These are phyloP conservation scores for Busseola fusca DNA, from an alignment of 2,888 invertebrate species.

Conservation along the genomic window DNA sequence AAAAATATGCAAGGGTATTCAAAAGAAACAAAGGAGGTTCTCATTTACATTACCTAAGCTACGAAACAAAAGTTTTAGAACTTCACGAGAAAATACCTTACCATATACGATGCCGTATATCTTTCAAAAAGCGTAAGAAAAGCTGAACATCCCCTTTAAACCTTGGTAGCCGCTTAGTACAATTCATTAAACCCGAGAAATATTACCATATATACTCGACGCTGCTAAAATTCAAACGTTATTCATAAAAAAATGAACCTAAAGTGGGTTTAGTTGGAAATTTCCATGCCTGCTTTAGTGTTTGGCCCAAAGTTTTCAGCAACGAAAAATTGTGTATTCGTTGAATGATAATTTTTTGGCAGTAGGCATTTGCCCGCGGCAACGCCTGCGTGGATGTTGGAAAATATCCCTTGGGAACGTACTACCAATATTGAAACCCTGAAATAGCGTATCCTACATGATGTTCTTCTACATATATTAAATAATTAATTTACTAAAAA, in stretches of 20 bases:
- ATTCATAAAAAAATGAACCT: conserved; percentile 66
- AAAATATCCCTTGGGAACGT: not conserved
- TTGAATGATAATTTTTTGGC: not conserved
- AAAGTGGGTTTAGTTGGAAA: conserved; percentile 59
- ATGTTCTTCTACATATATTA: no score
- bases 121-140: conserved; percentile 25
- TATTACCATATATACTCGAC: conserved; percentile 65
- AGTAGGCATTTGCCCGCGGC: not conserved
- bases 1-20: not conserved
- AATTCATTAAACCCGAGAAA: conserved; percentile 62
- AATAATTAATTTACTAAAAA: no score
- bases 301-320: conserved; percentile 20
- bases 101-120: conserved; percentile 19
- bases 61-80: conserved; percentile 5
- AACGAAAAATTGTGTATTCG: no score
- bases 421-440: not conserved
- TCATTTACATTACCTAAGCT: not conserved
- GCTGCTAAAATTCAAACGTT: conserved; percentile 67
- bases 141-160: conserved; percentile 22
- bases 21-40: not conserved
- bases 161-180: conserved; percentile 51
- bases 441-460: not conserved
- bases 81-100: conserved; percentile 11
- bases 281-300: conserved; percentile 60
- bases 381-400: not conserved